Evolutionary conservation across 2,113 vertebrate species (phyloP).

Genomic region (Grammomys dolichurus): DNA sequence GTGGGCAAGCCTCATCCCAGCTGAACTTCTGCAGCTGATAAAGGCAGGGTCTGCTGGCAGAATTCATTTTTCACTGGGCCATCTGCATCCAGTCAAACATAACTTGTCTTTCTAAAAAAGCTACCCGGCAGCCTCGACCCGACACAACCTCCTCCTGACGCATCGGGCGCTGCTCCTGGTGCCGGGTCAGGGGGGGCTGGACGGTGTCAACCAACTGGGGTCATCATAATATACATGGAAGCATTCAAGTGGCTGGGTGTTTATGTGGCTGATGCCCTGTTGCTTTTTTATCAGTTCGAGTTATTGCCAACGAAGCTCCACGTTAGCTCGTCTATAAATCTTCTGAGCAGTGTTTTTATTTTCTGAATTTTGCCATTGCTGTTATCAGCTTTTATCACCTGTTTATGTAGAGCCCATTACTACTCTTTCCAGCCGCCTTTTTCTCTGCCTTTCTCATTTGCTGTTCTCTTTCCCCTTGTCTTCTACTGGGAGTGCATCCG

Average conservation of each 20-base stretch:
- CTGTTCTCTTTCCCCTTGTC: background rate
- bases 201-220: constrained; percentile 86
- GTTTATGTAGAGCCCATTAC: constrained; percentile 81
- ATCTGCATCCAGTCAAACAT: constrained; percentile 92
- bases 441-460: background rate
- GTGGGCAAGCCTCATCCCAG: constrained; percentile 89
- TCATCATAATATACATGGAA: constrained; percentile 86
- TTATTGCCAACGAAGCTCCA: constrained; percentile 84
- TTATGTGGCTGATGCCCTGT: constrained; percentile 83
- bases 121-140: constrained; percentile 85
- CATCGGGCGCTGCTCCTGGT: constrained; percentile 85
- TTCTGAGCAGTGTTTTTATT: constrained; percentile 84
- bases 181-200: constrained; percentile 83
- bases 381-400: constrained; percentile 85
- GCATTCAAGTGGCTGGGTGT: constrained; percentile 85
- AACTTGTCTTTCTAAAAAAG: constrained; percentile 88
- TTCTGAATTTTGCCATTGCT: constrained; percentile 85
- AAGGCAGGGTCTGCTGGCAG: constrained; percentile 89
- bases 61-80: constrained; percentile 90
- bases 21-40: constrained; percentile 90
- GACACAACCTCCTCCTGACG: constrained; percentile 80
- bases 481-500: constrained; percentile 76
- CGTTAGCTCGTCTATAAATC: constrained; percentile 86
- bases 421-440: constrained; percentile 47
- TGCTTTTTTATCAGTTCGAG: constrained; percentile 85